These are phyloP conservation scores for Triops cancriformis DNA, from an alignment of 1,140 invertebrate genomes.

Conservation along the genomic window DNA sequence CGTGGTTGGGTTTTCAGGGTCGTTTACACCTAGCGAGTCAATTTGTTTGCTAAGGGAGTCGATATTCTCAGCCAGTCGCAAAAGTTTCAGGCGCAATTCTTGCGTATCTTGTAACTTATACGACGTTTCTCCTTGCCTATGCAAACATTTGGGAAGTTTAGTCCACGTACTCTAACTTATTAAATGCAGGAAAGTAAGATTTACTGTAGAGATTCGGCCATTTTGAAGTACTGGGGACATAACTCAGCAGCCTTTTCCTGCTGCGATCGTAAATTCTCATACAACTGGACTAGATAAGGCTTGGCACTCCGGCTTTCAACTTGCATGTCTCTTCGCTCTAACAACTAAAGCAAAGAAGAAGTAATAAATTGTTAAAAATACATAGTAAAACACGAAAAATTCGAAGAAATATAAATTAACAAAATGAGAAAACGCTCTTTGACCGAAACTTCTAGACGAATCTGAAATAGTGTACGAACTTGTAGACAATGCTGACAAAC, in stretches of 20 bases:
- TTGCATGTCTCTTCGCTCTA: slow-evolving; percentile 69
- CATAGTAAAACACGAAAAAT: not conserved
- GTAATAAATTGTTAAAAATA: slow-evolving; percentile 15
- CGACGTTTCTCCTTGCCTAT: slow-evolving; percentile 74
- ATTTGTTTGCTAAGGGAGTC: slow-evolving; percentile 74
- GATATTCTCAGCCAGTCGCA: slow-evolving; percentile 76
- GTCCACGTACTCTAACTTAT: not conserved
- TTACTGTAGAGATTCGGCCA: slow-evolving; percentile 60
- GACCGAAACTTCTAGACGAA: too few relatives aligned
- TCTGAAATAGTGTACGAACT: slow-evolving; percentile 22
- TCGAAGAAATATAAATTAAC: too few relatives aligned
- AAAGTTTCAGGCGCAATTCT: slow-evolving; percentile 66
- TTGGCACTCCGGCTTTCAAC: slow-evolving; percentile 69
- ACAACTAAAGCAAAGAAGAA: slow-evolving; percentile 45
- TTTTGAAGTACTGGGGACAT: slow-evolving; percentile 74
- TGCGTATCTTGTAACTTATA: slow-evolving; percentile 76
- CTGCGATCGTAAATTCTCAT: slow-evolving; percentile 65
- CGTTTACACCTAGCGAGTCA: slow-evolving; percentile 51
- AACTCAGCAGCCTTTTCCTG: slow-evolving; percentile 67
- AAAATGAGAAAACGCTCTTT: too few relatives aligned
- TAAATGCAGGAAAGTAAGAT: slow-evolving; percentile 25
- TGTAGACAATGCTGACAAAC: slow-evolving; percentile 72
- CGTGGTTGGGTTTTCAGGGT: slow-evolving; percentile 49
- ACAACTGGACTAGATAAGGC: slow-evolving; percentile 69
- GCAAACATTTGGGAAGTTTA: slow-evolving; percentile 31